Percentiles rank a stretch among this genome's conserved stretches.
Conservation (phyloP, 2,113 vertebrate species). For the Anas platyrhynchos region DNA sequence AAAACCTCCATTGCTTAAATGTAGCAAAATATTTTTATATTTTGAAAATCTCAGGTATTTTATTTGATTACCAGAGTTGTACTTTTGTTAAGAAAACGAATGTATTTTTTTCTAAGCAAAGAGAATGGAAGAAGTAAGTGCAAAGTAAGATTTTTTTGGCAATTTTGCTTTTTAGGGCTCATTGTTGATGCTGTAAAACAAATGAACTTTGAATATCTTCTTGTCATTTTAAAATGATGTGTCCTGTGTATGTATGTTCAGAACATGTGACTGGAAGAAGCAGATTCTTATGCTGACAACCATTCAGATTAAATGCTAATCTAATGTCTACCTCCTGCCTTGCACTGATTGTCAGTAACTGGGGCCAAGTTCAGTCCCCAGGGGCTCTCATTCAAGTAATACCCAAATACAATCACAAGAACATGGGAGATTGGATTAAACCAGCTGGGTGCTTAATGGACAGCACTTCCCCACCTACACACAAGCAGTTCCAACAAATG, state of each 20-base stretch:
- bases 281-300: background rate
- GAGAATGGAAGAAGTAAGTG: background rate
- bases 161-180: background rate
- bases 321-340: background rate
- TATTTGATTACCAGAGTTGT: background rate
- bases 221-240: background rate
- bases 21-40: background rate
- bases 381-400: background rate
- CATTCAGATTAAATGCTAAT: background rate
- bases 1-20: background rate
- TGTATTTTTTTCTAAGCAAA: conserved; percentile 19
- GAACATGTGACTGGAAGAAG: background rate
- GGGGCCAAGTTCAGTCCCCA: background rate
- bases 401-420: background rate
- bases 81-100: background rate
- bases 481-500: background rate
- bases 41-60: background rate
- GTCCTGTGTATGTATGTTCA: background rate
- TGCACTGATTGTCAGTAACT: background rate
- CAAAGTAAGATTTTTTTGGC: background rate
- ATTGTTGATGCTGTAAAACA: background rate
- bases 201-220: background rate
- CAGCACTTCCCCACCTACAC: background rate
- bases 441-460: background rate
- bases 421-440: background rate